phyloP scores from a whole-genome alignment of 2,888 invertebrate species.

The Parnassius orleans region DNA sequence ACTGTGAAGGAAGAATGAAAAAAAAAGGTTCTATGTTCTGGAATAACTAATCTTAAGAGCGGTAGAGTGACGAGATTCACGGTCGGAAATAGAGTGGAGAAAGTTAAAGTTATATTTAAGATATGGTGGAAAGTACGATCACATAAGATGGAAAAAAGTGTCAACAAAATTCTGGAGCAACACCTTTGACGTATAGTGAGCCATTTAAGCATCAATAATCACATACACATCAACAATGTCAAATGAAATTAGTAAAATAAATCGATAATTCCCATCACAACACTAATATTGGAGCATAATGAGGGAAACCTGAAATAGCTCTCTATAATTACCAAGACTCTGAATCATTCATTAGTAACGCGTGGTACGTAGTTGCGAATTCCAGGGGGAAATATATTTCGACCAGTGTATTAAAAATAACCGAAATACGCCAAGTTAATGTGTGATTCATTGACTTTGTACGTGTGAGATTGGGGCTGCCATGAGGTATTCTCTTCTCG shows the following conservation, averaged over 20 bases:
- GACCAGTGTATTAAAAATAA: constrained; percentile 5
- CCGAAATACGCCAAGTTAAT: constrained; percentile 5
- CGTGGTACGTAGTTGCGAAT: constrained; percentile 4
- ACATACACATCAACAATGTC: too few relatives aligned
- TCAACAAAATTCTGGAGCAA: too few relatives aligned
- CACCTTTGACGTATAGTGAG: too few relatives aligned
- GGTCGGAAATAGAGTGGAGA: too few relatives aligned
- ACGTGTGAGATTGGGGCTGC: neutral
- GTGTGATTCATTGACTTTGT: constrained; percentile 16
- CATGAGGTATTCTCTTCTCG: neutral
- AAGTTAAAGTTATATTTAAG: too few relatives aligned
- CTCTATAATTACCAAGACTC: neutral
- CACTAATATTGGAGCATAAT: neutral
- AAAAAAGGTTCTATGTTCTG: too few relatives aligned
- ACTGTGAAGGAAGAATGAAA: too few relatives aligned
- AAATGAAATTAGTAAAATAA: neutral
- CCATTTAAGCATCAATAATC: too few relatives aligned
- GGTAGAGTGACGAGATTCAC: too few relatives aligned
- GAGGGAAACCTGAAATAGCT: neutral
- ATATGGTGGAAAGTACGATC: too few relatives aligned
- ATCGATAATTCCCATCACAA: neutral
- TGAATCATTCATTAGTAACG: constrained; percentile 13
- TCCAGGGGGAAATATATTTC: constrained; percentile 12
- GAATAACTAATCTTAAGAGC: too few relatives aligned
- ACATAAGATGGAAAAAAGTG: too few relatives aligned